These are phyloP conservation scores for Papilio gigon DNA, from an alignment of 2,888 invertebrate species.

Conservation along the genomic window DNA sequence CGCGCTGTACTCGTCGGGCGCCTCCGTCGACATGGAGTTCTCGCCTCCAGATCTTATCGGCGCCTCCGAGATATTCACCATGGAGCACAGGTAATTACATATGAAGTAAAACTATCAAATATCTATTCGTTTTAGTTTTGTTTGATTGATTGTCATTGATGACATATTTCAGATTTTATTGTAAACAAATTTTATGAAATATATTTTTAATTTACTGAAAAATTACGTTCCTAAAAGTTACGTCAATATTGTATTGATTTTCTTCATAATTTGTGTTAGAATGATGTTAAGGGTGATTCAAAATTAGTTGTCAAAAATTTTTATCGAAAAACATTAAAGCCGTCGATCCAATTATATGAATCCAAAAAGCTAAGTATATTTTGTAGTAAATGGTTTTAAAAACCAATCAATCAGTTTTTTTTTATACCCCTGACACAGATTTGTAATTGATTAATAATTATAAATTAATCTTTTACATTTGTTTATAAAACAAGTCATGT, in stretches of 20 bases:
- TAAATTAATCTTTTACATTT: neutral
- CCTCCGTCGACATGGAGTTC: conserved; percentile 92
- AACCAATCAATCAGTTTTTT: neutral
- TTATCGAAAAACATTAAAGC: neutral
- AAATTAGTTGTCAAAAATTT: neutral
- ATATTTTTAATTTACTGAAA: neutral
- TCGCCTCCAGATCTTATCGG: conserved; percentile 95
- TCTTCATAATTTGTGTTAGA: neutral
- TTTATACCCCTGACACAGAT: conserved; percentile 3
- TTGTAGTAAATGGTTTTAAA: neutral
- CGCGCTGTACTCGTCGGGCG: conserved; percentile 89
- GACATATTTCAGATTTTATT: neutral
- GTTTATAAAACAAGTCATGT: neutral
- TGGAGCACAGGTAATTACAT: conserved; percentile 87
- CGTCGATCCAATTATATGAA: neutral
- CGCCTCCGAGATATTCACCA: conserved; percentile 93
- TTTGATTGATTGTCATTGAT: neutral
- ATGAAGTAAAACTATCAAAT: neutral
- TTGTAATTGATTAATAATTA: neutral
- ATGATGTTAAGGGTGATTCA: neutral
- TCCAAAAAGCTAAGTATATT: neutral
- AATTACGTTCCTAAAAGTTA: neutral
- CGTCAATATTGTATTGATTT: neutral
- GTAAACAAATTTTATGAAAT: too few species aligned
- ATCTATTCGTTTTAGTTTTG: neutral